phyloP scores from a whole-genome alignment of 2,888 invertebrate species.

The Nymphalis c-album region DNA sequence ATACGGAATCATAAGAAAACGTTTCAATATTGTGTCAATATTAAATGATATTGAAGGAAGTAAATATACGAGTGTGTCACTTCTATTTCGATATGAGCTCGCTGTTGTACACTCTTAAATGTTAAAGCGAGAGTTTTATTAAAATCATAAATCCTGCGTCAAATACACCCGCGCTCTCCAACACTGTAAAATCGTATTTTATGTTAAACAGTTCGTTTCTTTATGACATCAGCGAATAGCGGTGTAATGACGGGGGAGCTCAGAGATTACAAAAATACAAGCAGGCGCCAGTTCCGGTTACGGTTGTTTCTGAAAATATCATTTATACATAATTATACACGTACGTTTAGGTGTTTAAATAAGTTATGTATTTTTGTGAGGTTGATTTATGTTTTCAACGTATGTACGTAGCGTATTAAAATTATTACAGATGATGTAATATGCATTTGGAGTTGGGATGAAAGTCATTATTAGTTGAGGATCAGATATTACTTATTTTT shows the following conservation, averaged over 20 bases:
- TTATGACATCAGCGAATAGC: slow-evolving; percentile 21
- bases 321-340: no score
- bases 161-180: slow-evolving; percentile 72
- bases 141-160: slow-evolving; percentile 80
- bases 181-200: slow-evolving; percentile 68
- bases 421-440: no score
- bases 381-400: no score
- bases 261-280: neutral
- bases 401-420: no score
- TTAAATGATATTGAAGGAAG: slow-evolving; percentile 15
- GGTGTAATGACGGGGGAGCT: slow-evolving; percentile 1
- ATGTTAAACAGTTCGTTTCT: slow-evolving; percentile 60
- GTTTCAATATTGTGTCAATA: neutral
- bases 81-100: slow-evolving; percentile 13
- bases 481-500: no score
- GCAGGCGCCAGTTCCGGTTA: neutral
- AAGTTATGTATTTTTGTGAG: no score
- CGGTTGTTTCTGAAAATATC: neutral
- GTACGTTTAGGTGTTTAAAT: no score
- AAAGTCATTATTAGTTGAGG: no score
- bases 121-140: slow-evolving; percentile 74
- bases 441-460: no score
- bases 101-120: slow-evolving; percentile 59
- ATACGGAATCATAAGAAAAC: no score
- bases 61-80: slow-evolving; percentile 42